These are phyloP conservation scores for Aphelinus certus DNA, from an alignment of 1,140 invertebrate species.

Conservation along the genomic window DNA sequence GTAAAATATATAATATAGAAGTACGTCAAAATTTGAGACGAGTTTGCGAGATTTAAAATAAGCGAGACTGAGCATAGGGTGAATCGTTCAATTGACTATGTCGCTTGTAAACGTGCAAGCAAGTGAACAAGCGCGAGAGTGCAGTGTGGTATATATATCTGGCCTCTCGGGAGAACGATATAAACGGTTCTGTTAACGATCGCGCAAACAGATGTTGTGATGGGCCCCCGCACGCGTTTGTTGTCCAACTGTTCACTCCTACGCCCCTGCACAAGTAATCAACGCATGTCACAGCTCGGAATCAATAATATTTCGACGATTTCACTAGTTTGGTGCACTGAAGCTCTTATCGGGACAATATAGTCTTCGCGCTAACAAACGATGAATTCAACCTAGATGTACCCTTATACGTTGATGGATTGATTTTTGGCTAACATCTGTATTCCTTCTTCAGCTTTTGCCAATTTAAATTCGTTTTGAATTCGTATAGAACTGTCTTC, in stretches of 20 bases:
- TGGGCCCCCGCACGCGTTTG: neutral
- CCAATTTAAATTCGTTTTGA: too few relatives aligned
- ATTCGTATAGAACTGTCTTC: too few relatives aligned
- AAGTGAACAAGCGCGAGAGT: too few relatives aligned
- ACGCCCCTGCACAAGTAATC: constrained; percentile 5
- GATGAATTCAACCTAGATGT: neutral
- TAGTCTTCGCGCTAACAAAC: neutral
- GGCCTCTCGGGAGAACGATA: constrained; percentile 3
- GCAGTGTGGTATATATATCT: too few relatives aligned
- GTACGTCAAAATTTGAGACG: too few relatives aligned
- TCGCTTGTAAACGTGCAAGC: constrained; percentile 11
- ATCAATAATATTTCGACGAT: too few relatives aligned
- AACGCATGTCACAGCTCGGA: neutral
- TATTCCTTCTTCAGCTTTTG: too few relatives aligned
- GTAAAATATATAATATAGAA: too few relatives aligned
- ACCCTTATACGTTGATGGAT: neutral
- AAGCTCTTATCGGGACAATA: constrained; percentile 15
- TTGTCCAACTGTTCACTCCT: constrained; percentile 13
- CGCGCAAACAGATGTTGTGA: constrained; percentile 26
- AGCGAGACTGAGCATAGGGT: too few relatives aligned
- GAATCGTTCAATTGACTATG: constrained; percentile 19
- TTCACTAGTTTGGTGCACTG: too few relatives aligned
- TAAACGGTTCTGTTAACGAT: constrained; percentile 20
- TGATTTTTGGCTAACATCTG: too few relatives aligned
- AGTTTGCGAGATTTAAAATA: too few relatives aligned